Base-by-base conservation (phyloP, 2,113 vertebrate genomes). In the Callipepla californica region DNA sequence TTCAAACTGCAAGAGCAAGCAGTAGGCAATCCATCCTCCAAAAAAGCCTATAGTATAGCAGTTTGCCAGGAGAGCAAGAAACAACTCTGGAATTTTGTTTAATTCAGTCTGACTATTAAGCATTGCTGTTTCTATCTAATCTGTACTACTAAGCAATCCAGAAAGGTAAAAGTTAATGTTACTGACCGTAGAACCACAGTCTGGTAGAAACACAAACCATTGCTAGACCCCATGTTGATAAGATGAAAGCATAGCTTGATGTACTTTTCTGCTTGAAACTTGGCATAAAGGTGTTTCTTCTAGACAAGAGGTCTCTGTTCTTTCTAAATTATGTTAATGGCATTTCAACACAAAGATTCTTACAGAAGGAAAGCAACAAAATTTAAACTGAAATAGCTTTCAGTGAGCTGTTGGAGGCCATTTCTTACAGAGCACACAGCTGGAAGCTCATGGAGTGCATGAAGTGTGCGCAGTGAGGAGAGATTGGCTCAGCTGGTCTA, bases 151-250 rank as follows among this genome's bases (percentile, higher is more conserved):
- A 78, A 83, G 6, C 6, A 74, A 66, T 45, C 9, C 34, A 67
- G 55, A 85, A 53, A 40, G 8, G 16, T 14, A 36, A 45, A 87
- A 85, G 1, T 44, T 73, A 34, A 7, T 45, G 13, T 62, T 90
- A 45, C 0, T 23, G 44, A 85, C n/a, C 30, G 16, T 0, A 1
- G 55, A 77, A 80, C 9, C 26, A 15, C 0, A 1, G 21, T 47
- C 26, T 75, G 38, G 9, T 68, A 47, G 45, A 92, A 85, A 53
- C 6, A 8, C 58, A 50, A 23, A 19, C 22, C 3, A 11, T 47
- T 75, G 6, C 4, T 42, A 83, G 19, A 73, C 4, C 3, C 7
- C 44, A 12, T 3, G 3, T 73, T 72, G 87, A n/a, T 17, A 81
- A 48, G 7, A 28, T 6, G 14, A 65, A 78, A 63, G 65, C 16